A percentile compares a stretch with the other conserved stretches of the same genome.
Evolutionary conservation across 2,888 invertebrate genomes (phyloP).

Genomic region (Leptinotarsa rubiginosa): DNA sequence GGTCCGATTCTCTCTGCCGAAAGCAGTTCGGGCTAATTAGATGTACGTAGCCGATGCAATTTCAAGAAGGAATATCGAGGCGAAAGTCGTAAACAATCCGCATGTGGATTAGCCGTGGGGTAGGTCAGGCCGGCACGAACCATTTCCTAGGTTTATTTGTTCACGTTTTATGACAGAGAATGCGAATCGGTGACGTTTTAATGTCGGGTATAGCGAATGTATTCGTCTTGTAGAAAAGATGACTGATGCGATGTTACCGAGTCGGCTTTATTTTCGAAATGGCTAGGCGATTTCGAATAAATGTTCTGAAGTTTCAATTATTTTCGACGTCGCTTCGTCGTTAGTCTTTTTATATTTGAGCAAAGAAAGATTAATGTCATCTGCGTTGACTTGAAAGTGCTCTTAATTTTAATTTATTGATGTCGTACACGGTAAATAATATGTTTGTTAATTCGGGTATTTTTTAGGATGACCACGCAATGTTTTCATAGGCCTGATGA

Average conservation of each 20-base stretch:
- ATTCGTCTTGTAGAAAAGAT: not conserved
- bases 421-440: constrained; percentile 30
- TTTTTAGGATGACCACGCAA: constrained; percentile 29
- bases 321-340: constrained; percentile 8
- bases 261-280: not conserved
- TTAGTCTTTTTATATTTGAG: constrained; percentile 34
- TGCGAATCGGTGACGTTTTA: not conserved
- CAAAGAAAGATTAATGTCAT: constrained; percentile 31
- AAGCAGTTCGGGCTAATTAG: not conserved
- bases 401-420: constrained; percentile 37
- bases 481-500: not conserved
- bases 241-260: not conserved
- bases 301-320: constrained; percentile 29
- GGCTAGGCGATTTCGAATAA: not conserved
- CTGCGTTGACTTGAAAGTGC: constrained; percentile 34
- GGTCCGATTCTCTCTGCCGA: not conserved
- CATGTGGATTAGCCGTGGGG: constrained; percentile 39
- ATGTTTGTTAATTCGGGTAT: constrained; percentile 23
- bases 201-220: constrained; percentile 2
- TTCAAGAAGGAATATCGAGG: constrained; percentile 7
- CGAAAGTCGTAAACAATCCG: constrained; percentile 38
- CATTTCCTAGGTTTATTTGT: constrained; percentile 31
- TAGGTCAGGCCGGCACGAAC: constrained; percentile 40
- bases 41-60: not conserved
- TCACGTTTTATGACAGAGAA: constrained; percentile 15